Percentiles rank a stretch among this genome's conserved stretches.
These are phyloP conservation scores for Melanotaenia nigrans DNA, from an alignment of 2,797 vertebrate genomes.

Conservation along the genomic window DNA sequence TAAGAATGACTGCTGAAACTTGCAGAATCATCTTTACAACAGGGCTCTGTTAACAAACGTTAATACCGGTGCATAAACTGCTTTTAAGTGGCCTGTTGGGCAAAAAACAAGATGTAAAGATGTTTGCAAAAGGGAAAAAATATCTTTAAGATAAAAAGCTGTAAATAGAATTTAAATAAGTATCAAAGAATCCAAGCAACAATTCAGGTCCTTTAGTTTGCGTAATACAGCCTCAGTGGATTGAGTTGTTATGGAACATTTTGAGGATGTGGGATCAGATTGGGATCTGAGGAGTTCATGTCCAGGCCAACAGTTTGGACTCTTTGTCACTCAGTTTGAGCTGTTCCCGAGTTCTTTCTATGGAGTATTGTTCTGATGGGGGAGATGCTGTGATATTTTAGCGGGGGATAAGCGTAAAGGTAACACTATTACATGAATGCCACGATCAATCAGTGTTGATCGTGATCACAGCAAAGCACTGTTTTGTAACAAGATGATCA, in stretches of 20 bases:
- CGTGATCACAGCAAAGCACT: background rate
- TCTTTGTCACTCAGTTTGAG: background rate
- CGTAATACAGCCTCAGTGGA: background rate
- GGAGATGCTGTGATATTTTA: background rate
- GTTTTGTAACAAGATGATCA: background rate
- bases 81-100: background rate
- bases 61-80: background rate
- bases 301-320: background rate
- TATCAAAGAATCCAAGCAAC: background rate
- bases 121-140: background rate
- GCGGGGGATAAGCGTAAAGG: background rate
- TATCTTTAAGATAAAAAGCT: background rate
- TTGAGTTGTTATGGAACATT: background rate
- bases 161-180: background rate
- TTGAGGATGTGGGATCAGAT: background rate
- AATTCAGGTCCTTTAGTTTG: background rate
- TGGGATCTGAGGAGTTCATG: background rate
- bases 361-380: background rate
- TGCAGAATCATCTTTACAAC: background rate
- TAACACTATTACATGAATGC: background rate
- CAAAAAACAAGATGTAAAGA: background rate
- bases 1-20: background rate
- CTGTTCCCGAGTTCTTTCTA: background rate
- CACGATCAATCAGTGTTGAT: background rate
- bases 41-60: background rate